Conservation (phyloP, 1,140 invertebrate genomes). For the Formica exsecta region DNA sequence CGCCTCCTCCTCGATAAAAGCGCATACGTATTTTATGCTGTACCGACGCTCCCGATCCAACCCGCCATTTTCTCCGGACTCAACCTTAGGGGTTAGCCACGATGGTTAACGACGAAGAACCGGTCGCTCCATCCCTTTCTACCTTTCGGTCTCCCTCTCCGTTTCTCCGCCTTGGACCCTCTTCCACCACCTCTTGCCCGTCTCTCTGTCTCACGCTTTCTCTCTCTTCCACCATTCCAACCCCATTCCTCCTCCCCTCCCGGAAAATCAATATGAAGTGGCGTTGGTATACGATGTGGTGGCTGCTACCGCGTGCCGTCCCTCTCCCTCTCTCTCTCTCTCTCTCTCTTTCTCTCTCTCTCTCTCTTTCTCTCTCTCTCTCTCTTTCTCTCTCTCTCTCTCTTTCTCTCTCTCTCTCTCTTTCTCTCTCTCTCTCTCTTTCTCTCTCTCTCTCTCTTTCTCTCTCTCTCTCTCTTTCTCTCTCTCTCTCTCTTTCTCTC, state of each 20-base stretch:
- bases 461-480: neutral
- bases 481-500: slow-evolving; percentile 20
- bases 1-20: slow-evolving; percentile 16
- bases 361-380: neutral
- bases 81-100: slow-evolving; percentile 68
- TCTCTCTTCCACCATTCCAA: slow-evolving; percentile 52
- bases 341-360: slow-evolving; percentile 23
- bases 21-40: slow-evolving; percentile 58
- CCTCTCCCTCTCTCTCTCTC: slow-evolving; percentile 1
- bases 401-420: slow-evolving; percentile 1
- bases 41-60: neutral
- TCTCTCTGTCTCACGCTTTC: slow-evolving; percentile 46
- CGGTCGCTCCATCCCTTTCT: slow-evolving; percentile 32
- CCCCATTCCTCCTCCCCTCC: slow-evolving; percentile 68
- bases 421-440: neutral
- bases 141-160: slow-evolving; percentile 22
- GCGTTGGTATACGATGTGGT: slow-evolving; percentile 76
- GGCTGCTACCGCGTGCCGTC: slow-evolving; percentile 77
- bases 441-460: slow-evolving; percentile 16
- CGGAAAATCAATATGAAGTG: slow-evolving; percentile 85
- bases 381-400: slow-evolving; percentile 19
- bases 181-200: slow-evolving; percentile 2
- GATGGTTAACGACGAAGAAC: slow-evolving; percentile 67
- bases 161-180: slow-evolving; percentile 44
- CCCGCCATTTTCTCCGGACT: slow-evolving; percentile 71